These are phyloP conservation scores for Anoplophora glabripennis DNA, from an alignment of 1,140 invertebrate species.

Conservation along the genomic window DNA sequence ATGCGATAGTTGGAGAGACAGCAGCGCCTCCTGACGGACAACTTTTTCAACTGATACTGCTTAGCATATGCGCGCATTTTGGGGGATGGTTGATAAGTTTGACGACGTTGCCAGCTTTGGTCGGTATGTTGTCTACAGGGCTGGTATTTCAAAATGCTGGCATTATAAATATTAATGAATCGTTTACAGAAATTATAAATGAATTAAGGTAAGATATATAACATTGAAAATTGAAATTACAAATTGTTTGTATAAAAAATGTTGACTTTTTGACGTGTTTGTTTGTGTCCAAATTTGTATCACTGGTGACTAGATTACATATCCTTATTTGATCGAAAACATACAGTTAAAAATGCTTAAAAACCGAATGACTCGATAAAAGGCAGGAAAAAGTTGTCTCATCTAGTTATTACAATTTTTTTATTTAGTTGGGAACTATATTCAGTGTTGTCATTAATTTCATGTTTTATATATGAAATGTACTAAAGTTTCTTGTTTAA, in stretches of 20 bases:
- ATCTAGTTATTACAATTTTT: too few species aligned
- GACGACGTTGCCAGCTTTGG: conserved; percentile 78
- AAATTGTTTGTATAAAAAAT: not conserved
- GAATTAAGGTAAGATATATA: conserved; percentile 68
- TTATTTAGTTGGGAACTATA: too few species aligned
- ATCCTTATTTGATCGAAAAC: too few species aligned
- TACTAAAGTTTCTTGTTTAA: too few species aligned
- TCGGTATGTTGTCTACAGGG: conserved; percentile 83
- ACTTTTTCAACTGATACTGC: conserved; percentile 72
- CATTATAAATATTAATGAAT: conserved; percentile 65
- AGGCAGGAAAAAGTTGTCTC: not conserved
- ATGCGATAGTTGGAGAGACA: conserved; percentile 55
- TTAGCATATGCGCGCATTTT: conserved; percentile 74
- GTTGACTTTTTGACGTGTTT: too few species aligned
- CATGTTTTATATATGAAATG: too few species aligned
- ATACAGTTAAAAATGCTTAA: not conserved
- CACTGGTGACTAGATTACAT: too few species aligned
- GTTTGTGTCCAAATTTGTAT: too few species aligned
- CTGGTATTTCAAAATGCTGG: conserved; percentile 73
- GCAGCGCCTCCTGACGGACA: conserved; percentile 74
- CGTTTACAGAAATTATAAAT: conserved; percentile 60
- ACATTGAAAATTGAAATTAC: not conserved
- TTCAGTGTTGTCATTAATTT: too few species aligned
- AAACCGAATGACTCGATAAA: not conserved
- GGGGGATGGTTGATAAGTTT: conserved; percentile 75